Evolutionary conservation across 2,888 invertebrate genomes (phyloP), one percentile per base, ranked within the genome.

Genomic region (Lasioglossum pauxillum): DNA sequence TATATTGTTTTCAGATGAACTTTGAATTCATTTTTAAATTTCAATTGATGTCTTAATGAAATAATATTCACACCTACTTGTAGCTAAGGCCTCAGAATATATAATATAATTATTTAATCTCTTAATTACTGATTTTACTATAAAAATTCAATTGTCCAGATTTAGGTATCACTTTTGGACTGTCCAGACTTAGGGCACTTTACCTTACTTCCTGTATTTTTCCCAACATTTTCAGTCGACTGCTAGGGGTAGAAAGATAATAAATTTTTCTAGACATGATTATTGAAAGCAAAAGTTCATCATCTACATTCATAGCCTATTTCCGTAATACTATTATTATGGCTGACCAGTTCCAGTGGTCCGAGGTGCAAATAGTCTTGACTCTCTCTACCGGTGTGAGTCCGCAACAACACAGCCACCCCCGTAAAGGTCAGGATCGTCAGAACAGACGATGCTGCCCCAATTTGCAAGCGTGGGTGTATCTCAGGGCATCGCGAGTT

Each of bases 391-490:
- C 2, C 27, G 1, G 14, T 16, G 16, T 64, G 14, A 2, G 23
- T 53, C 3, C 23, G 23, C 23, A 53, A 53, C 23, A 53, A 16
- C 27, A 49, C 78, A 35, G 57, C 38, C 64, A 46, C 64, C 49
- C 46, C 76, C 64, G 75, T 16, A 31, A 75, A 78, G 80, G 79
- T 79, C 67, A 44, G 73, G 77, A 23, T 27, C 53, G 31, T 60
- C 31, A 81, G 75, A 72, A 83, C 60, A 78, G 74, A 80, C 74
- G 74, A 83, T 69, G 82, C 81, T 87, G 83, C 89, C 84, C 88
- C 88, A 90, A 92, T 92, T 92, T 92, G 90, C 91, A 88, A 92
- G 85, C 83, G 82, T 60, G 86, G 82, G 82, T 83, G 78, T 82
- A 74, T 75, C 85, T 83, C 77, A 60, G 69, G 83, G 81, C 79